Percentiles rank a stretch among this genome's conserved stretches.
These are phyloP conservation scores for Aphaenogaster floridana DNA, from an alignment of 1,140 invertebrate species.

Conservation along the genomic window DNA sequence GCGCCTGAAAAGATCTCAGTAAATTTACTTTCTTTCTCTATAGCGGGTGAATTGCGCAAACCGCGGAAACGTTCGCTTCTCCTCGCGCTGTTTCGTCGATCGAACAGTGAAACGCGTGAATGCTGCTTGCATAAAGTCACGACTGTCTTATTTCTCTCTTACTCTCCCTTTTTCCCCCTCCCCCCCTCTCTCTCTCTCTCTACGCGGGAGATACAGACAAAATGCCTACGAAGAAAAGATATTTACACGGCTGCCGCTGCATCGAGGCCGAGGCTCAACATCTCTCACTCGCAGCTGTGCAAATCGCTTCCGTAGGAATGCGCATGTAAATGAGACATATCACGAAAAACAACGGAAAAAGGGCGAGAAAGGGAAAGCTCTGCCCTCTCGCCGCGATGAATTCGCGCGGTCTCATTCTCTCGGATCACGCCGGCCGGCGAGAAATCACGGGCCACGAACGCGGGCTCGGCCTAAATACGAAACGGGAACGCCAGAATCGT, in stretches of 20 bases:
- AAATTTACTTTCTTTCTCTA: constrained; percentile 43
- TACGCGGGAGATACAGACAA: constrained; percentile 11
- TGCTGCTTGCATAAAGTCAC: constrained; percentile 26
- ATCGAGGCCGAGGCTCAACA: constrained; percentile 9
- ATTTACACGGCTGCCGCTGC: constrained; percentile 47
- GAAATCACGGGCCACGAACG: constrained; percentile 65
- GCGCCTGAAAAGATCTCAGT: constrained; percentile 27
- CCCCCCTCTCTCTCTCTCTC: constrained; percentile 9
- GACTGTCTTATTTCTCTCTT: constrained; percentile 13
- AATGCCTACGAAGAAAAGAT: constrained; percentile 35
- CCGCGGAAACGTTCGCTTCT: constrained; percentile 34
- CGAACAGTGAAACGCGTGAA: constrained; percentile 46
- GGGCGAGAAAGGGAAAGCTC: neutral
- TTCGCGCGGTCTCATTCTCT: constrained; percentile 43
- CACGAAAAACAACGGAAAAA: constrained; percentile 53
- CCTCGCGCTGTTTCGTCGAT: neutral
- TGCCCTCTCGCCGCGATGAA: neutral
- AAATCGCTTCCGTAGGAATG: constrained; percentile 42
- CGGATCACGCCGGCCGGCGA: constrained; percentile 41
- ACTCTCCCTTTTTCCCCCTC: neutral
- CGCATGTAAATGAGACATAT: constrained; percentile 23
- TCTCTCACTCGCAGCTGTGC: constrained; percentile 45
- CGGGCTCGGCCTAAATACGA: constrained; percentile 76
- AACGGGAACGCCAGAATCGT: constrained; percentile 74
- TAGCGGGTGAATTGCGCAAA: constrained; percentile 44